These are phyloP conservation scores for Helicoverpa armigera DNA, from an alignment of 1,140 invertebrate species.

Conservation along the genomic window DNA sequence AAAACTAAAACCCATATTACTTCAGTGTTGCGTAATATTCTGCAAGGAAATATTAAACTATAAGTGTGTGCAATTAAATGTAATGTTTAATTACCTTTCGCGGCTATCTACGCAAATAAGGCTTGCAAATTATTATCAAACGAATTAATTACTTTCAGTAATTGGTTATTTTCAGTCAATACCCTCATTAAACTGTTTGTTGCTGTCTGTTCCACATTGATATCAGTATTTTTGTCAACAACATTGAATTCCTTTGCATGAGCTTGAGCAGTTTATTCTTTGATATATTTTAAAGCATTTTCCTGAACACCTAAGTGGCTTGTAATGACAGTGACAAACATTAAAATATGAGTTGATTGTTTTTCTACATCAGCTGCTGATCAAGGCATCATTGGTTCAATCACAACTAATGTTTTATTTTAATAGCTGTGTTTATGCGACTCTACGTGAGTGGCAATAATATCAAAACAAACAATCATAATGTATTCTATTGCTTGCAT, in stretches of 20 bases:
- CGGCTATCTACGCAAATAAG: slow-evolving; percentile 22
- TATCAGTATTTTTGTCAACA: neutral
- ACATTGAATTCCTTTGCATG: neutral
- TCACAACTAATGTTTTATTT: neutral
- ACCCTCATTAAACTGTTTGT: slow-evolving; percentile 6
- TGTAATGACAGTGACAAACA: too few species aligned
- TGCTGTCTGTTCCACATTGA: neutral
- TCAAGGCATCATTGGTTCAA: neutral
- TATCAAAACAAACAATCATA: slow-evolving; percentile 1
- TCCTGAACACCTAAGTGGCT: neutral
- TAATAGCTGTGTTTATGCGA: neutral
- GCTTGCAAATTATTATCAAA: neutral
- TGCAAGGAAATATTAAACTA: too few species aligned
- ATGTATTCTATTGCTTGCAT: slow-evolving; percentile 11
- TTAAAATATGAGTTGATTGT: too few species aligned
- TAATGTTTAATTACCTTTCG: too few species aligned
- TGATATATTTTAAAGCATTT: neutral
- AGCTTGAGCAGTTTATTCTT: too few species aligned
- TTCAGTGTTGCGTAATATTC: too few species aligned
- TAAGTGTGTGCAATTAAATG: too few species aligned
- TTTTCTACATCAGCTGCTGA: too few species aligned
- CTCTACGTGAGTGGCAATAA: slow-evolving; percentile 19
- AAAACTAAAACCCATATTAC: too few species aligned
- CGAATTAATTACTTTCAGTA: slow-evolving; percentile 21
- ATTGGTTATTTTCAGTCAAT: slow-evolving; percentile 15